Evolutionary conservation across 2,113 vertebrate species (phyloP), one percentile per base, ranked within the genome.

Genomic region (Triplophysa tibetana): DNA sequence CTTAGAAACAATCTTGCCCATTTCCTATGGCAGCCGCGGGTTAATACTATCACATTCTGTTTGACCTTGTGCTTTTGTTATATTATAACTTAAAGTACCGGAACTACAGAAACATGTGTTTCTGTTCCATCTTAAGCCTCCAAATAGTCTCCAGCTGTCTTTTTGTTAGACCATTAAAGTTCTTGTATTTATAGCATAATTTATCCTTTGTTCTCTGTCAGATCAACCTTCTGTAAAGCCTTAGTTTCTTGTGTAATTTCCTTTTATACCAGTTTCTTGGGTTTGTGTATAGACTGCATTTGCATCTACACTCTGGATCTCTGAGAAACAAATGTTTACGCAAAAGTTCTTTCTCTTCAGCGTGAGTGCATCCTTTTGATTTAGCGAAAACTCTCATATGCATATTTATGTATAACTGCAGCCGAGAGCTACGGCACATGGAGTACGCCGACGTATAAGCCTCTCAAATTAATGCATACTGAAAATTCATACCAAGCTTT

Each of bases 361-460:
- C 26, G 16, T 79, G 68, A 69, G 43, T 62, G 75, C 23, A 80
- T 60, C 60, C 77, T 76, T 80, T 76, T 76, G 70, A 76, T 65
- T 64, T 41, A 54, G 70, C 16, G 33, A 10, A 68, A 38, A 77
- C 45, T 24, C 48, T 33, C 64, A 17, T 4, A 33, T 64, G 24
- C n/a, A 41, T 80, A 66, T 76, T 80, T 72, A 23, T 50, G 29
- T 68, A 62, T 64, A 79, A 83, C 75, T 76, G 77, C 64, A 60
- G 72, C 65, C 19, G 63, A 66, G 58, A 76, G 48, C 48, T 63
- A 50, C 43, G 17, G 50, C 21, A 8, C 54, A 62, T 50, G 1
- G 21, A 8, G 19, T n/a, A n/a, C 19, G 10, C 48, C 29, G 41
- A 26, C 50, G 45, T 50, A 60, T 66, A 80, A 50, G 64, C 50